Conservation (phyloP, 2,113 vertebrate genomes). For the Oriolus oriolus region DNA sequence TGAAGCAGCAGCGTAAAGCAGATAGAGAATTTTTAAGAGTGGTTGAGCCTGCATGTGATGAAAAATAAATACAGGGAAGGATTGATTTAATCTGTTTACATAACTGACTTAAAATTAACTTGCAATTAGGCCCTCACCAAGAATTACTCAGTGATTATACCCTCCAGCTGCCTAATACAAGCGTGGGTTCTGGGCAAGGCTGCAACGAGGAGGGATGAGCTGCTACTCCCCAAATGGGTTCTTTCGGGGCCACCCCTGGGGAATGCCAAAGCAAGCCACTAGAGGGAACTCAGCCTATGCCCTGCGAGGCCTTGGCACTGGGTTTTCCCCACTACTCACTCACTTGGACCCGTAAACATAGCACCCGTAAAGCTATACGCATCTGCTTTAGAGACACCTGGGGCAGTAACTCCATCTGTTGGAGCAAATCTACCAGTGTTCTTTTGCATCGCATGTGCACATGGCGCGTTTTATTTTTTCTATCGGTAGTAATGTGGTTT, state of each 20-base stretch:
- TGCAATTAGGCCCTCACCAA: conserved; percentile 1
- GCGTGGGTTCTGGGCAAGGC: background rate
- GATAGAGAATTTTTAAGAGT: background rate
- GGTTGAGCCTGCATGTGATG: background rate
- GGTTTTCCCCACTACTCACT: accelerated
- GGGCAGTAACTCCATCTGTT: background rate
- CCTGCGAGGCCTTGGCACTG: accelerated
- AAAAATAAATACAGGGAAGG: background rate
- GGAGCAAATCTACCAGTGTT: background rate
- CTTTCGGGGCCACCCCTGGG: accelerated
- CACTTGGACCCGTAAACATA: background rate
- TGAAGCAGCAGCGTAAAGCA: background rate
- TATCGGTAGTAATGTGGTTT: background rate
- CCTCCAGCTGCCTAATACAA: background rate
- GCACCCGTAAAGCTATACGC: accelerated
- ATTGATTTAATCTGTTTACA: conserved; percentile 19
- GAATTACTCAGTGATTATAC: background rate
- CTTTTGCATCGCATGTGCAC: accelerated
- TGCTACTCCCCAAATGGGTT: background rate
- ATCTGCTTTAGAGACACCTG: background rate
- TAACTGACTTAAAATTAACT: conserved; percentile 28
- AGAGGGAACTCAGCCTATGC: background rate
- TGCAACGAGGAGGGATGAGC: background rate
- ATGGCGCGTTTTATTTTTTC: accelerated
- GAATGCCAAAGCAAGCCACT: background rate